Evolutionary conservation across 2,113 vertebrate species (phyloP).

Genomic region (Theropithecus gelada): DNA sequence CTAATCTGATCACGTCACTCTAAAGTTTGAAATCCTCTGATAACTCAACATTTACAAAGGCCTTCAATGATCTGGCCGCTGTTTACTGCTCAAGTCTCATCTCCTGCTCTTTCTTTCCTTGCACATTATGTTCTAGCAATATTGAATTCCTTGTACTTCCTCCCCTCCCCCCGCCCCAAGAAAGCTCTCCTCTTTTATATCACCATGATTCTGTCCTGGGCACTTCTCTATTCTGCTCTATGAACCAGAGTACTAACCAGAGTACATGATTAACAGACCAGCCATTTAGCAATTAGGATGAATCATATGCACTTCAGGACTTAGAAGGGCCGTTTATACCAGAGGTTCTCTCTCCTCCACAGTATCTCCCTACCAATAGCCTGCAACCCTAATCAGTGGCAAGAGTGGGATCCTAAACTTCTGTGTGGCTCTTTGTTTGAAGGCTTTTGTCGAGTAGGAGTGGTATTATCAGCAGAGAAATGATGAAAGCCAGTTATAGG

Average conservation of each 20-base stretch:
- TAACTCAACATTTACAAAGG: conserved; percentile 48
- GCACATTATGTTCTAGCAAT: background rate
- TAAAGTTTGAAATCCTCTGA: background rate
- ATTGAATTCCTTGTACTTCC: background rate
- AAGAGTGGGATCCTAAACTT: background rate
- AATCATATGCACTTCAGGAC: background rate
- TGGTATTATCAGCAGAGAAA: background rate
- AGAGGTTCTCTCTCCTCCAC: background rate
- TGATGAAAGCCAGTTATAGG: background rate
- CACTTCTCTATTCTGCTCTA: background rate
- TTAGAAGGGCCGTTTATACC: background rate
- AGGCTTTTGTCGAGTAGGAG: background rate
- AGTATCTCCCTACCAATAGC: background rate
- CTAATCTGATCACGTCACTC: conserved; percentile 36
- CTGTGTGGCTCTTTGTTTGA: background rate
- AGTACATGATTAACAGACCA: background rate
- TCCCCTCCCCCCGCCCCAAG: fast-evolving
- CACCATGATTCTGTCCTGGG: background rate
- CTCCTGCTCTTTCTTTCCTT: background rate
- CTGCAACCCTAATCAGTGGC: background rate
- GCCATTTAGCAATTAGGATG: background rate
- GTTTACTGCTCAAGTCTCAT: background rate
- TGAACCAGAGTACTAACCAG: background rate
- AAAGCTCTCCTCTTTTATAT: background rate
- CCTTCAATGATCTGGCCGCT: background rate